Conservation (phyloP, 2,888 invertebrate genomes). For the Merodon equestris region DNA sequence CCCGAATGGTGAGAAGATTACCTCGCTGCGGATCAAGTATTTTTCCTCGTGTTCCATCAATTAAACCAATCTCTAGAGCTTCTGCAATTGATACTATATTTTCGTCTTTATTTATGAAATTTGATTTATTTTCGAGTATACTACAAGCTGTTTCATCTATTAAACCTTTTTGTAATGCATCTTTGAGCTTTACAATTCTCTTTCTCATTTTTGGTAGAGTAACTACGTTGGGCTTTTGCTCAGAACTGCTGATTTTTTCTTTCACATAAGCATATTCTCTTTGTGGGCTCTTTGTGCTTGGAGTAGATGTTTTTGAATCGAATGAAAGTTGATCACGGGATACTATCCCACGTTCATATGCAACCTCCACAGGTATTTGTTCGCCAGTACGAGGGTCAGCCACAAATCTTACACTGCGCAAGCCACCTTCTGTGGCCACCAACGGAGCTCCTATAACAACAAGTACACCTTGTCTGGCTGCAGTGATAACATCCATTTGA, state of each 20-base stretch:
- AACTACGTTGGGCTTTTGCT: conserved; percentile 85
- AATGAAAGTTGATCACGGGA: conserved; percentile 75
- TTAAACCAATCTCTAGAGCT: conserved; percentile 84
- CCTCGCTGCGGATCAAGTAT: conserved; percentile 92
- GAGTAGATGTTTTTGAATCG: conserved; percentile 67
- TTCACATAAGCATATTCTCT: conserved; percentile 70
- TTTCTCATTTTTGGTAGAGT: conserved; percentile 89
- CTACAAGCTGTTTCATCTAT: conserved; percentile 88
- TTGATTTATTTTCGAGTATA: conserved; percentile 83
- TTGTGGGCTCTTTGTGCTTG: conserved; percentile 79
- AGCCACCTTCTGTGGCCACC: conserved; percentile 84
- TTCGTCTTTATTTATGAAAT: conserved; percentile 81
- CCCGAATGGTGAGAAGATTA: conserved; percentile 87
- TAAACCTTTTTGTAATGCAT: conserved; percentile 88
- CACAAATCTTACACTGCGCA: conserved; percentile 85
- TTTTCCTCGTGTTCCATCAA: conserved; percentile 87
- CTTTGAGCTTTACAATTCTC: conserved; percentile 86
- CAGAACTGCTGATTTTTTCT: conserved; percentile 70
- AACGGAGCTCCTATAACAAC: conserved; percentile 87
- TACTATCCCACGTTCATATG: conserved; percentile 87
- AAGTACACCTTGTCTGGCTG: conserved; percentile 88
- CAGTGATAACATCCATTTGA: conserved; percentile 85
- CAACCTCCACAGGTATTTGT: conserved; percentile 88
- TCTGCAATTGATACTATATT: conserved; percentile 86
- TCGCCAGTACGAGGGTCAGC: conserved; percentile 90